A percentile compares a stretch with the other conserved stretches of the same genome.
These are phyloP conservation scores for Bombus haemorrhoidalis DNA, from an alignment of 1,140 invertebrate species.

Conservation along the genomic window DNA sequence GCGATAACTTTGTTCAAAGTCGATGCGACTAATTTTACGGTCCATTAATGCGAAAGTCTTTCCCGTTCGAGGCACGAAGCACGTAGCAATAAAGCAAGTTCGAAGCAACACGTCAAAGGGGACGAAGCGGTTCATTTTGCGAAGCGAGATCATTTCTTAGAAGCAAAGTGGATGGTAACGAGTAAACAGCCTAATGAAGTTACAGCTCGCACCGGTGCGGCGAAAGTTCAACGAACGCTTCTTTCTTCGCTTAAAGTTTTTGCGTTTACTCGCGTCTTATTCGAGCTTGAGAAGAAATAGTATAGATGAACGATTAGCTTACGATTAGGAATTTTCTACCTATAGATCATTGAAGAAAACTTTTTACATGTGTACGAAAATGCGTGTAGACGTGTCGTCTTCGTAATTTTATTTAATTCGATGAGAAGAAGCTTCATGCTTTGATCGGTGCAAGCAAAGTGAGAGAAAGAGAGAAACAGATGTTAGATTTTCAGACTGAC, in stretches of 20 bases:
- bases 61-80: neutral
- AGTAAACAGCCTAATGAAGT: neutral
- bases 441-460: neutral
- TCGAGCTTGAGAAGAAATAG: neutral
- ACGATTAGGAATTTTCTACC: neutral
- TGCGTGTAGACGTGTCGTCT: no score
- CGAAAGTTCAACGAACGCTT: neutral
- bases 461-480: no score
- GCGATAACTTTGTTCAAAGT: conserved; percentile 21
- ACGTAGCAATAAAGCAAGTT: neutral
- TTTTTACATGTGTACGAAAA: no score
- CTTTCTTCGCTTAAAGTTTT: neutral
- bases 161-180: neutral
- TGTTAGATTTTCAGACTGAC: no score
- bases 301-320: neutral
- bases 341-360: neutral
- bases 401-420: neutral
- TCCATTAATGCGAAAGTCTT: conserved; percentile 29
- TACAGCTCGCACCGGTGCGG: neutral
- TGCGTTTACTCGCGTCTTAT: neutral
- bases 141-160: neutral
- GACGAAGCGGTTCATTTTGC: conserved; percentile 5
- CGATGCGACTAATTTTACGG: conserved; percentile 24
- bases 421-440: neutral
- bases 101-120: conserved; percentile 1